These are phyloP conservation scores for Gymnodraco acuticeps DNA, from an alignment of 2,797 vertebrate genomes.

Conservation along the genomic window DNA sequence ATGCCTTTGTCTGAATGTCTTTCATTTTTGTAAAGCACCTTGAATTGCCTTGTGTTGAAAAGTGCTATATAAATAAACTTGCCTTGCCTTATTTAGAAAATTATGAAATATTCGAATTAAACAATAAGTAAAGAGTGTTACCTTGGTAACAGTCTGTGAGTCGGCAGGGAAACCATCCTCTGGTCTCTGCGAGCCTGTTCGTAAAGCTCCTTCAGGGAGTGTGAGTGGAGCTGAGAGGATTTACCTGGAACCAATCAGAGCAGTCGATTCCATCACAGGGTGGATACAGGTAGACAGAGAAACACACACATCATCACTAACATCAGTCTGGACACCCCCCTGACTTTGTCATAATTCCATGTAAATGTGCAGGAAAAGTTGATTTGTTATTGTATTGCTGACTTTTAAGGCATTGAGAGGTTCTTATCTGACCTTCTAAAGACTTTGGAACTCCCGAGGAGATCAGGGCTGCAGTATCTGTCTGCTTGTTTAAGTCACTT, in stretches of 20 bases:
- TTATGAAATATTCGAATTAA: background rate
- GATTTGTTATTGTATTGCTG: too few species aligned
- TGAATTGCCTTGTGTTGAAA: too few species aligned
- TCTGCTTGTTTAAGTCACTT: too few species aligned
- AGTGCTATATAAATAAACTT: too few species aligned
- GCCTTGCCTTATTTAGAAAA: background rate
- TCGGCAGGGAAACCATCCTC: conserved; percentile 86
- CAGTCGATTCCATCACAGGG: background rate
- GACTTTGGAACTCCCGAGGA: too few species aligned
- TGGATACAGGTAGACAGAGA: background rate
- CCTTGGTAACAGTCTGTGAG: conserved; percentile 91
- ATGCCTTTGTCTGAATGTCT: too few species aligned
- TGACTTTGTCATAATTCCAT: background rate
- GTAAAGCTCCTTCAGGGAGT: conserved; percentile 88
- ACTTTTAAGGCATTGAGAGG: too few species aligned
- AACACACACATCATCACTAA: background rate
- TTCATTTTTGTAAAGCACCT: too few species aligned
- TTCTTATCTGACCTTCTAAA: too few species aligned
- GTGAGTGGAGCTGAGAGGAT: conserved; percentile 91
- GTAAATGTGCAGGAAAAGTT: too few species aligned
- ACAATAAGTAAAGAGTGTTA: conserved; percentile 49
- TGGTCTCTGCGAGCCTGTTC: conserved; percentile 89
- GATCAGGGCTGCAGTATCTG: too few species aligned
- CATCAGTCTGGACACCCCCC: background rate
- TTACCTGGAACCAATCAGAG: conserved; percentile 82